These are phyloP conservation scores for Armadillidium nasatum DNA, from an alignment of 1,140 invertebrate genomes.

Conservation along the genomic window DNA sequence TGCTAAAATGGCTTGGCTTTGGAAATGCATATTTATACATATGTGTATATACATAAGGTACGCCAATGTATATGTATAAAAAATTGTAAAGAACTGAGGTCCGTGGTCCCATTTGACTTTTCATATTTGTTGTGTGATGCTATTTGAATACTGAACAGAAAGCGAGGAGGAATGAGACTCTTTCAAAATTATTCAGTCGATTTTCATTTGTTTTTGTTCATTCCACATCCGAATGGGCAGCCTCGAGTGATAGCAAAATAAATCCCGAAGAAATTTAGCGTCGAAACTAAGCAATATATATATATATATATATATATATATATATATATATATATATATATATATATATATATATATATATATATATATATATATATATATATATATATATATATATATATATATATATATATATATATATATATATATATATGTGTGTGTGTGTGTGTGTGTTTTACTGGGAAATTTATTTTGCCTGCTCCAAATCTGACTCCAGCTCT, in stretches of 20 bases:
- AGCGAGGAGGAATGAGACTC: conserved; percentile 36
- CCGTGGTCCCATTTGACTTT: conserved; percentile 43
- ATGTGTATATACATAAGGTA: no score
- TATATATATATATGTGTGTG: no score
- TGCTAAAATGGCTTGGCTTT: conserved; percentile 36
- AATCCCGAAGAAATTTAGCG: conserved; percentile 1
- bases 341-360: conserved; percentile 14
- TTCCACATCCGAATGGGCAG: neutral
- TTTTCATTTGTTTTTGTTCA: conserved; percentile 28
- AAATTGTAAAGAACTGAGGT: conserved; percentile 20
- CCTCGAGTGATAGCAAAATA: conserved; percentile 21
- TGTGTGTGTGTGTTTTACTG: no score
- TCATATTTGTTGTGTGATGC: conserved; percentile 44
- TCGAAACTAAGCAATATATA: neutral
- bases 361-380: conserved; percentile 15
- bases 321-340: conserved; percentile 8
- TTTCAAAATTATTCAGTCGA: conserved; percentile 37
- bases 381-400: neutral
- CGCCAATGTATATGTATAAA: no score
- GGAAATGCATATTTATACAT: conserved; percentile 33
- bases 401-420: no score
- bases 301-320: conserved; percentile 9
- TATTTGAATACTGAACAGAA: conserved; percentile 43
- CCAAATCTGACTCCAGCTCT: no score
- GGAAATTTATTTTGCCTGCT: no score